Evolutionary conservation across 2,113 vertebrate species (phyloP), one percentile per base, ranked within the genome.

Genomic region (Amphiprion ocellaris): DNA sequence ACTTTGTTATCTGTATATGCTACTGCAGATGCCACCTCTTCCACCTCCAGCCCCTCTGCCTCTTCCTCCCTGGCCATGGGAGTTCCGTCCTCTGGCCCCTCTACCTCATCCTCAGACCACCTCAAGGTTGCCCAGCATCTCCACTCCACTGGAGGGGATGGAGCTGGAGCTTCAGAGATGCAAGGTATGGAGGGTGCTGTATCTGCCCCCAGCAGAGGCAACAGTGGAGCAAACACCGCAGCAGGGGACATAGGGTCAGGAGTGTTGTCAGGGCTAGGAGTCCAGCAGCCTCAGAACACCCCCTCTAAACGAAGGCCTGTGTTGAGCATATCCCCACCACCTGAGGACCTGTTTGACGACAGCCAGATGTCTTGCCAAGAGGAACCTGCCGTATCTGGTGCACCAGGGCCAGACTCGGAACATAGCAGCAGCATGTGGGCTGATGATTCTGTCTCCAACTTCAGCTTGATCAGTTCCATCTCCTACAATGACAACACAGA

Each of bases 361-460:
- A 99, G 98, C 94, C 94, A 90, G 93, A 99, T 99, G 98, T 99
- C 98, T 90, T 98, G 98, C 95, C 97, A 99, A 94, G 98, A 99
- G 87, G 97, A 99, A 89, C 96, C 96, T 41, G 86, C 94, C 0
- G 16, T 64, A 10, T 60, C 88, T 9, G 89, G 72, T 21, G 87
- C 85, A 5, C 46, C 72, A 3, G 91, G 90, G 91, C 96, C 93
- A 82, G 97, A 99, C 90, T 99, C 98, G 1, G 98, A 99, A 79
- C 98, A 99, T 72, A 99, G 98, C 94, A 96, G 96, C 95, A 99
- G 95, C 93, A 99, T 99, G 94, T 99, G 98, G 98, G 97, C 98
- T 83, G 98, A 99, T 59, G 98, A 99, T 85, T 99, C 97, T 2
- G 95, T 96, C 91, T 99, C 98, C 88, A 99, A 99, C 96, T 99